phyloP scores from a whole-genome alignment of 2,797 vertebrate genomes.

The Protosalanx chinensis region DNA sequence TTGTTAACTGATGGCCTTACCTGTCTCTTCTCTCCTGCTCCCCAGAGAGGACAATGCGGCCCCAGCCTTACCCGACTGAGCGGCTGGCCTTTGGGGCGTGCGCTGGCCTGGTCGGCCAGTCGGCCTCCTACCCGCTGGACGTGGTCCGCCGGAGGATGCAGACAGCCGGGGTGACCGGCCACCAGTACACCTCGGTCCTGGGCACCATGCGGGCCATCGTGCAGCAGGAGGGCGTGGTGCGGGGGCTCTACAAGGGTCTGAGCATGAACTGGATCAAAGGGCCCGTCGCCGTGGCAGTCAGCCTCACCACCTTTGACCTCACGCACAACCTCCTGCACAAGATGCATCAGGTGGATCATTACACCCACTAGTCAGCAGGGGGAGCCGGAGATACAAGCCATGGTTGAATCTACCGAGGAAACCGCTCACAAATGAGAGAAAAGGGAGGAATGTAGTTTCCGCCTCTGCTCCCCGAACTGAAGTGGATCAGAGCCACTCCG shows the following conservation, averaged over 20 bases:
- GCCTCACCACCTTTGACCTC: constrained; percentile 94
- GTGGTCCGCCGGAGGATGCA: constrained; percentile 97
- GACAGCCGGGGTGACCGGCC: constrained; percentile 88
- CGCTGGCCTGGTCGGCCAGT: constrained; percentile 91
- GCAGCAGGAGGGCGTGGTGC: constrained; percentile 80
- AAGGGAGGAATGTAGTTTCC: neutral
- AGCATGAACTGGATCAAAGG: constrained; percentile 99
- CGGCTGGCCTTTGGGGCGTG: constrained; percentile 90
- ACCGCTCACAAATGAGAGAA: constrained; percentile 4
- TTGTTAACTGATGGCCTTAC: neutral
- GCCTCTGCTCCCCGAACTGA: constrained; percentile 8
- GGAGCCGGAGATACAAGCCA: neutral
- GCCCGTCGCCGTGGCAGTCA: constrained; percentile 90
- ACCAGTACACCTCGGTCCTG: constrained; percentile 75
- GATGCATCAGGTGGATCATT: constrained; percentile 65
- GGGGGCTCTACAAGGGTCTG: constrained; percentile 92
- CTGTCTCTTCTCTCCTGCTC: neutral
- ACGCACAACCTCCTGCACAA: constrained; percentile 83
- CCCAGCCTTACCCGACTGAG: constrained; percentile 83
- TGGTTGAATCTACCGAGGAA: constrained; percentile 20
- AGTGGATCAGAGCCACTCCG: constrained; percentile 11
- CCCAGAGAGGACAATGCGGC: constrained; percentile 79
- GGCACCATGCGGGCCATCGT: constrained; percentile 83
- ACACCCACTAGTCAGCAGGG: constrained; percentile 63
- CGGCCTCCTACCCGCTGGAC: constrained; percentile 93